phyloP scores from a whole-genome alignment of 2,113 vertebrate genomes.

The Pogonocichla stellata region DNA sequence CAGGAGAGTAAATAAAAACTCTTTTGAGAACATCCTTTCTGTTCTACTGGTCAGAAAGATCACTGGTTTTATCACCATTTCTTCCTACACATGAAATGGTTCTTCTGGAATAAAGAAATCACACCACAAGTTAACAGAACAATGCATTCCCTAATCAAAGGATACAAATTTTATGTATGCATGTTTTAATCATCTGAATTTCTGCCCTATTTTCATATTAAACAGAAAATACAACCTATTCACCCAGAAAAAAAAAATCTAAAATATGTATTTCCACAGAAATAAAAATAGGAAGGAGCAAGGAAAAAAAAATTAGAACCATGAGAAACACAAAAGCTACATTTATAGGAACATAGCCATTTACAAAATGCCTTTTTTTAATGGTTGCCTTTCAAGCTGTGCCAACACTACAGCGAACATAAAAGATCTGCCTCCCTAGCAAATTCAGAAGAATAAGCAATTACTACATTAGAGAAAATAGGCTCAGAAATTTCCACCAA shows the following conservation, averaged over 20 bases:
- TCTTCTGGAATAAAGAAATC: not conserved
- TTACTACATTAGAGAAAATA: conserved; percentile 58
- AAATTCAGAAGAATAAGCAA: conserved; percentile 60
- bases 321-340: not conserved
- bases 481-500: conserved; percentile 42
- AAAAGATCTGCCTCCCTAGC: conserved; percentile 46
- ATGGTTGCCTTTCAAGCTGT: conserved; percentile 52
- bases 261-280: not conserved
- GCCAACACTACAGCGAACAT: conserved; percentile 19
- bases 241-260: not conserved
- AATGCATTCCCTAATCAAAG: not conserved
- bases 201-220: not conserved
- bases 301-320: not conserved
- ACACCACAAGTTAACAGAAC: not conserved
- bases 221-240: not conserved
- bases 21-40: not conserved
- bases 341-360: not conserved
- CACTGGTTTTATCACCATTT: not conserved
- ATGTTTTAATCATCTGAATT: not conserved
- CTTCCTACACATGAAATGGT: not conserved
- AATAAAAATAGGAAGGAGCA: not conserved
- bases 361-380: not conserved
- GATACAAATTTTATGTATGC: not conserved
- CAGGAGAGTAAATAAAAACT: not conserved
- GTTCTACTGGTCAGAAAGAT: not conserved